Evolutionary conservation across 2,888 invertebrate species (phyloP), one percentile per base, ranked within the genome.

Genomic region (Margaritifera margaritifera): DNA sequence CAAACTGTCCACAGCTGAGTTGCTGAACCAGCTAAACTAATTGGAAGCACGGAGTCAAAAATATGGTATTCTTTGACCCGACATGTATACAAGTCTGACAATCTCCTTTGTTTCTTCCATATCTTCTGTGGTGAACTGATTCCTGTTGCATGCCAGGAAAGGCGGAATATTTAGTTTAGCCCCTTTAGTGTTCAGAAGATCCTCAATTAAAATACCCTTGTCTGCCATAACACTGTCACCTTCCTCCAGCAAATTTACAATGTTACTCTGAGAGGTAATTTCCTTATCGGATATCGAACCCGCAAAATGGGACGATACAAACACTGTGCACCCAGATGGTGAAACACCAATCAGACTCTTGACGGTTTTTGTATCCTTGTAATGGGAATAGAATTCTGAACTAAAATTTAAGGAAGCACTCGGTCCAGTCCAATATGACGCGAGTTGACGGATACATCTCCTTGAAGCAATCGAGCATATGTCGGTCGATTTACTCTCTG

Each of bases 401-500:
- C 71, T 71, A 6, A 72, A 64, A 20, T 53, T 56, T 4, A 74
- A 52, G 22, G 75, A 62, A n/a, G 65, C 65, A 67, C 64, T 77
- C 73, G 31, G 75, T 77, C 31, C 75, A 77, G 62, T 77, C 73
- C 18, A 75, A 50, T 20, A 72, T 72, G 0, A 77, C 69, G 50
- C 71, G 55, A 20, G 66, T 69, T 27, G 27, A 25, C 22, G 69
- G 69, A 52, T 72, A 68, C 24, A 50, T n/a, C 55, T 20, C 55
- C 52, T 52, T 66, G 62, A 63, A 66, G 31, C 66, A 71, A 18
- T 68, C 67, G 27, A 69, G 58, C 69, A 69, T 72, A 25, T 27
- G 20, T 8, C n/a, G 50, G 53, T 68, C 51, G 22, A 66, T 24
- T 25, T 51, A 24, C 27, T 59, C 64, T 22, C 65, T n/a, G 8